A percentile compares a stretch with the other conserved stretches of the same genome.
phyloP scores from a whole-genome alignment of 2,113 vertebrate genomes.

The Gnathonemus echidnorhynchus region DNA sequence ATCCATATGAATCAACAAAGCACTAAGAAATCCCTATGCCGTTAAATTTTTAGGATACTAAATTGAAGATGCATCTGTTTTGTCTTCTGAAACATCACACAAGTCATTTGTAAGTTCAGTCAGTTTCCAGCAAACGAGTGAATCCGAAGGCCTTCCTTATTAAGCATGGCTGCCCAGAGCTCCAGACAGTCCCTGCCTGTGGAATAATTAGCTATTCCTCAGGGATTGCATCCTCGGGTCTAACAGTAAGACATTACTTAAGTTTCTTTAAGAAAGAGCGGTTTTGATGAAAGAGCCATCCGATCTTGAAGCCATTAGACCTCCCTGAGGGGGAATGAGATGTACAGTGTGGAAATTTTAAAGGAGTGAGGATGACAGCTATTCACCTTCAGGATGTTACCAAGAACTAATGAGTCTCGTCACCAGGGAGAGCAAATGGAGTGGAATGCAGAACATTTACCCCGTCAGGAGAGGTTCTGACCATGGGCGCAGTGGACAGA shows the following conservation, averaged over 20 bases:
- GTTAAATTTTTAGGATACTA: neutral
- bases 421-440: slow-evolving; percentile 23
- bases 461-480: neutral
- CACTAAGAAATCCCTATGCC: neutral
- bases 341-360: slow-evolving; percentile 28
- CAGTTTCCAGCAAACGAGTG: neutral
- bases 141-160: neutral
- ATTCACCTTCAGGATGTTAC: slow-evolving; percentile 42
- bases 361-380: slow-evolving; percentile 33
- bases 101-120: neutral
- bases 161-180: neutral
- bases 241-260: slow-evolving; percentile 30
- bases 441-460: neutral
- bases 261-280: slow-evolving; percentile 38
- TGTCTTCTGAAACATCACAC: neutral
- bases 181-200: neutral
- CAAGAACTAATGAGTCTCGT: slow-evolving; percentile 41
- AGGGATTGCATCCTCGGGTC: slow-evolving; percentile 9
- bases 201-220: neutral
- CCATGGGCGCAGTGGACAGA: neutral
- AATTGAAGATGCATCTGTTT: neutral
- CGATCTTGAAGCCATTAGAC: slow-evolving; percentile 39
- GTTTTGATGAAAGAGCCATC: slow-evolving; percentile 34
- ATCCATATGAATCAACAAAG: neutral
- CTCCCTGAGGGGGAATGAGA: slow-evolving; percentile 49